Evolutionary conservation across 2,888 invertebrate species (phyloP).

Genomic region (Taenaris catops): DNA sequence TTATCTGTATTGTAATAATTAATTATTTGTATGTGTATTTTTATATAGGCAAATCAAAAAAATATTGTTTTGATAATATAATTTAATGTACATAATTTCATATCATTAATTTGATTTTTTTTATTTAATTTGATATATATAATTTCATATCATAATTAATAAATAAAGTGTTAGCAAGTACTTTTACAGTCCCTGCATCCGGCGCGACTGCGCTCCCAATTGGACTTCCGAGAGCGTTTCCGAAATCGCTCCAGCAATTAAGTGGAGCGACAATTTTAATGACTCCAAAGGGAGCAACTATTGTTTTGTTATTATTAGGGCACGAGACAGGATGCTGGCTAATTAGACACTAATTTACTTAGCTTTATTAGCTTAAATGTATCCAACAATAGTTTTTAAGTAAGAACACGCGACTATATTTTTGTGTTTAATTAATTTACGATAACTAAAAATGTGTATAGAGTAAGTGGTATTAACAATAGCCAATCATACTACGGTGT

Average conservation of each 20-base stretch:
- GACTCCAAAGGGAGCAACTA: conserved; percentile 57
- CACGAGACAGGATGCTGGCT: conserved; percentile 75
- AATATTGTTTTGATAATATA: background rate
- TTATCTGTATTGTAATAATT: too few relatives aligned
- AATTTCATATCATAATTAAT: conserved; percentile 14
- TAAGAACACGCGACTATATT: conserved; percentile 3
- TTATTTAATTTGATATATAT: too few relatives aligned
- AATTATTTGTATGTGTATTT: too few relatives aligned
- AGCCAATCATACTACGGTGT: too few relatives aligned
- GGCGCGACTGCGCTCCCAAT: conserved; percentile 68
- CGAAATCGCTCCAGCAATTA: conserved; percentile 61
- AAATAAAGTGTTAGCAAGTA: conserved; percentile 35
- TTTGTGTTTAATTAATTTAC: conserved; percentile 4
- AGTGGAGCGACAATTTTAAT: conserved; percentile 54
- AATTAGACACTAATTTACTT: conserved; percentile 69
- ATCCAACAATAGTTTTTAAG: conserved; percentile 18
- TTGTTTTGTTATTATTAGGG: conserved; percentile 75
- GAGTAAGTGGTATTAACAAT: too few relatives aligned
- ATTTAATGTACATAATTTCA: too few relatives aligned
- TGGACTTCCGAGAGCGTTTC: conserved; percentile 76
- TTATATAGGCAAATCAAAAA: background rate
- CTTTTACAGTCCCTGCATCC: conserved; percentile 71
- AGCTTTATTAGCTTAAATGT: conserved; percentile 45
- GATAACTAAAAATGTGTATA: background rate
- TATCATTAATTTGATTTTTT: too few relatives aligned